phyloP scores from a whole-genome alignment of 2,113 vertebrate species.

The Pelvicachromis taeniatus region DNA sequence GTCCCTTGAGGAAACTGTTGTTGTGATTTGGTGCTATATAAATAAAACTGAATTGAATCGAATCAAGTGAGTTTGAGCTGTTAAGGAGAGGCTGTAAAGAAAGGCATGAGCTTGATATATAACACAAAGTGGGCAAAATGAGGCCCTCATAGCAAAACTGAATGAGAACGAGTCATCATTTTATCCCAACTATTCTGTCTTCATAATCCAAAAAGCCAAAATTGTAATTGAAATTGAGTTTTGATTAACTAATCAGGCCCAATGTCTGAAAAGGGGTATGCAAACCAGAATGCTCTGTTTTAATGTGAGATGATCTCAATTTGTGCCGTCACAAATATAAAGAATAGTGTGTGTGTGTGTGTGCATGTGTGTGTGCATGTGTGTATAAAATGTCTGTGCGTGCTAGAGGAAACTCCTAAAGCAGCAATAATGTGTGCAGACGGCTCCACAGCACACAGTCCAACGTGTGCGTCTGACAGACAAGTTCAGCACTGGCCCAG shows the following conservation, averaged over 20 bases:
- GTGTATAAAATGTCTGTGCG: background rate
- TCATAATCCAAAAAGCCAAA: background rate
- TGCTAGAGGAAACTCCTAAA: background rate
- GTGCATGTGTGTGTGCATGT: background rate
- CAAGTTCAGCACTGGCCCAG: background rate
- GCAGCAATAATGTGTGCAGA: conserved; percentile 6
- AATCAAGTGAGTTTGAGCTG: background rate
- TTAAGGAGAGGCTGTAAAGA: background rate
- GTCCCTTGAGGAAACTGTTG: background rate
- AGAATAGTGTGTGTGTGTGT: no score
- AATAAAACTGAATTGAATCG: background rate
- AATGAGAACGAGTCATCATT: background rate
- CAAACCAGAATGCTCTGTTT: background rate
- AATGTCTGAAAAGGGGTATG: background rate
- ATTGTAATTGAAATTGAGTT: background rate
- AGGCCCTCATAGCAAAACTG: background rate
- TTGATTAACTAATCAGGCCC: background rate
- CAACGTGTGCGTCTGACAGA: background rate
- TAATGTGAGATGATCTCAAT: background rate
- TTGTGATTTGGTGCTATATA: no score
- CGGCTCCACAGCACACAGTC: background rate
- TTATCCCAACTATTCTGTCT: background rate
- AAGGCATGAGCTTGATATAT: background rate
- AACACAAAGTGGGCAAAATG: background rate
- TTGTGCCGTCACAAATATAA: background rate